phyloP scores from a whole-genome alignment of 2,888 invertebrate genomes.

The Agrochola litura region DNA sequence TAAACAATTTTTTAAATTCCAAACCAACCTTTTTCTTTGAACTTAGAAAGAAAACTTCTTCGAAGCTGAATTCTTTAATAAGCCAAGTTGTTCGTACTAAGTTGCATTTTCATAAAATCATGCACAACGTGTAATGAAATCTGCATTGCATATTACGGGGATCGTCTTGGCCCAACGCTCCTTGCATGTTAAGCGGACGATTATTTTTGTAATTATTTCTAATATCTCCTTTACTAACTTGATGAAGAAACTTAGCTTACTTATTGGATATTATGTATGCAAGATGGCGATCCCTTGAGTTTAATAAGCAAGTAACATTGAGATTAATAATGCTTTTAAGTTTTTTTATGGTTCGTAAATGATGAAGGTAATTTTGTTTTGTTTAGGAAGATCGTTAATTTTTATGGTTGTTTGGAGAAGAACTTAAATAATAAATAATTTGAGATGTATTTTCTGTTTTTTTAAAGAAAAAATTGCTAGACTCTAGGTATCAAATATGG shows the following conservation, averaged over 20 bases:
- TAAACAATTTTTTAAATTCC: conserved; percentile 19
- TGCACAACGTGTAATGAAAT: conserved; percentile 65
- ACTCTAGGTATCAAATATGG: neutral
- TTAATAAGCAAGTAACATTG: conserved; percentile 59
- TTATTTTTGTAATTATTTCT: conserved; percentile 74
- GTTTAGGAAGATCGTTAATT: conserved; percentile 33
- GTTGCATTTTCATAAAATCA: conserved; percentile 55
- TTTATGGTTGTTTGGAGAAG: conserved; percentile 32
- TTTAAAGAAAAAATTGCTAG: too few relatives aligned
- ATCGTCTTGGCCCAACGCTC: conserved; percentile 37
- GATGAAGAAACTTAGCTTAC: conserved; percentile 65
- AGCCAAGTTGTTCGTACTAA: conserved; percentile 39
- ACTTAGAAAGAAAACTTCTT: conserved; percentile 30
- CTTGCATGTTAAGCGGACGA: conserved; percentile 67
- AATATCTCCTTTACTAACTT: conserved; percentile 64
- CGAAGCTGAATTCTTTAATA: conserved; percentile 47
- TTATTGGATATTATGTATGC: conserved; percentile 69
- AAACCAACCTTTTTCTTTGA: conserved; percentile 24
- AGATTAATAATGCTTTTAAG: conserved; percentile 55
- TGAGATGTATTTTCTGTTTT: neutral
- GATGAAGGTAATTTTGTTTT: conserved; percentile 48
- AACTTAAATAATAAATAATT: conserved; percentile 6
- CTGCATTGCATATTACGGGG: conserved; percentile 63
- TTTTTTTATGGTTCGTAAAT: conserved; percentile 44
- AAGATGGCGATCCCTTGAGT: conserved; percentile 57